Evolutionary conservation across 1,140 invertebrate species (phyloP).

Genomic region (Magallana gigas): DNA sequence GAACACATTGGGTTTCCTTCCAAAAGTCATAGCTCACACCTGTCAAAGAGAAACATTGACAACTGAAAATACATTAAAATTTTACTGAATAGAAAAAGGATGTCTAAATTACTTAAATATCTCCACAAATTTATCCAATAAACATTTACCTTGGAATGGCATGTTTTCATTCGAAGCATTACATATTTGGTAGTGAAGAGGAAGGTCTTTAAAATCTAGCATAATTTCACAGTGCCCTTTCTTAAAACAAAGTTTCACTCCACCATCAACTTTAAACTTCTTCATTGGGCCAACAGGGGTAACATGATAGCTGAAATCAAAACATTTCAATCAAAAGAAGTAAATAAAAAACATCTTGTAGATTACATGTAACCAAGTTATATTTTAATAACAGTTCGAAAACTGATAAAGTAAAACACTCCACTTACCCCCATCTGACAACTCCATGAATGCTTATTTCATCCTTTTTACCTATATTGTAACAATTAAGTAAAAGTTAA

Average conservation of each 20-base stretch:
- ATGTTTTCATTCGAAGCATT: not conserved
- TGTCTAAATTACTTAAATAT: too few relatives aligned
- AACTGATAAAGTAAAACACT: not conserved
- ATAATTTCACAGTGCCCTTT: not conserved
- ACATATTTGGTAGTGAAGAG: not conserved
- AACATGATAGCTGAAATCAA: not conserved
- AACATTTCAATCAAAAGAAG: not conserved
- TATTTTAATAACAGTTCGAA: not conserved
- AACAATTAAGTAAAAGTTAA: not conserved
- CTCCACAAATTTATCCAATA: too few relatives aligned
- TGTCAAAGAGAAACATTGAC: not conserved
- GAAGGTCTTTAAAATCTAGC: not conserved
- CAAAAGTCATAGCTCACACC: conserved; percentile 32
- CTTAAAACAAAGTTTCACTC: not conserved
- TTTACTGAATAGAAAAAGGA: not conserved
- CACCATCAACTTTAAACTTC: conserved; percentile 16
- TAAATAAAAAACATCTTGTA: too few relatives aligned
- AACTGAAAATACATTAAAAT: not conserved
- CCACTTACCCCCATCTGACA: conserved; percentile 26
- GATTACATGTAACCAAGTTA: too few relatives aligned
- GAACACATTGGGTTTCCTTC: not conserved
- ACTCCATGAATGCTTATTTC: conserved; percentile 36
- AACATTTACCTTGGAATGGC: conserved; percentile 12
- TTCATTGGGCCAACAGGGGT: conserved; percentile 18
- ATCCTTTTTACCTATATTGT: not conserved